These are phyloP conservation scores for Aphidius colemani DNA, from an alignment of 2,888 invertebrate species.

Conservation along the genomic window DNA sequence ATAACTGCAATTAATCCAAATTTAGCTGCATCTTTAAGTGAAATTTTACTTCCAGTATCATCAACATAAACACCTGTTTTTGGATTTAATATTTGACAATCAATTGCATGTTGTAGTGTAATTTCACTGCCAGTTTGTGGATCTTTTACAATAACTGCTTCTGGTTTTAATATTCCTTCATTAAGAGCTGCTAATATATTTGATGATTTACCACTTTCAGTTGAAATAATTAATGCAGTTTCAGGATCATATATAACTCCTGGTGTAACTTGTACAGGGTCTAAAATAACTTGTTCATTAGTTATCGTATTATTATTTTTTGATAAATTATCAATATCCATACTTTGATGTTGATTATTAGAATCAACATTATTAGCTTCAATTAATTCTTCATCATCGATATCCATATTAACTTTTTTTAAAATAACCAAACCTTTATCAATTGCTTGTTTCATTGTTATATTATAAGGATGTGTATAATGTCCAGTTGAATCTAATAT, in stretches of 20 bases:
- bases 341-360: slow-evolving; percentile 75
- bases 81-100: slow-evolving; percentile 75
- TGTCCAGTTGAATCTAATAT: slow-evolving; percentile 80
- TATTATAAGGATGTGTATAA: slow-evolving; percentile 66
- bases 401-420: background rate
- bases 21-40: slow-evolving; percentile 75
- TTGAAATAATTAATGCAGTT: slow-evolving; percentile 74
- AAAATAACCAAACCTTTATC: slow-evolving; percentile 68
- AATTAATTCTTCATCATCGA: slow-evolving; percentile 59
- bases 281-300: slow-evolving; percentile 60
- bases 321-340: slow-evolving; percentile 61
- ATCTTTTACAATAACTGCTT: slow-evolving; percentile 72
- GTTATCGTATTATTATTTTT: slow-evolving; percentile 62
- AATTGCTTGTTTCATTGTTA: slow-evolving; percentile 79
- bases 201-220: slow-evolving; percentile 72
- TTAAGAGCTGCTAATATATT: slow-evolving; percentile 78
- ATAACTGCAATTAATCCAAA: slow-evolving; percentile 76
- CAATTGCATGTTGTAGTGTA: slow-evolving; percentile 75
- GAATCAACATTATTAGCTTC: slow-evolving; percentile 64
- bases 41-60: slow-evolving; percentile 69
- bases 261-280: slow-evolving; percentile 74
- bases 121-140: slow-evolving; percentile 71
- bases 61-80: slow-evolving; percentile 73
- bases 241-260: slow-evolving; percentile 81
- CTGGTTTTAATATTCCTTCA: slow-evolving; percentile 73